phyloP scores from a whole-genome alignment of 1,140 invertebrate genomes.

The Temnothorax nylanderi region DNA sequence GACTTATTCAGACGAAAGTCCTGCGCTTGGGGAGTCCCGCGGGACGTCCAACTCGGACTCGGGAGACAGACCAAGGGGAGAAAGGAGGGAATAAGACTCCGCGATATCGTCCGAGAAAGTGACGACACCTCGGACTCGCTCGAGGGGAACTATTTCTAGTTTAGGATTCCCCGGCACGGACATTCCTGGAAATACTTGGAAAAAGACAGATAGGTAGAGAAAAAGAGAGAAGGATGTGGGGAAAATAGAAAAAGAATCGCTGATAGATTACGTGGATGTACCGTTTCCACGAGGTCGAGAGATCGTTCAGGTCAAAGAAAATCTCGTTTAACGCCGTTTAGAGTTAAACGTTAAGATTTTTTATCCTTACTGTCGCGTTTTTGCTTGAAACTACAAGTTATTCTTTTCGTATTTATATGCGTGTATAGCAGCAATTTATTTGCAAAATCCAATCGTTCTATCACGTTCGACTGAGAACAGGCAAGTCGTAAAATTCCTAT shows the following conservation, averaged over 20 bases:
- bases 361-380: not conserved
- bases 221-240: not conserved
- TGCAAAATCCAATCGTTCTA: not conserved
- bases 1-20: constrained; percentile 74
- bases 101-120: constrained; percentile 66
- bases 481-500: constrained; percentile 28
- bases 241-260: constrained; percentile 49
- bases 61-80: not conserved
- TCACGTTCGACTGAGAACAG: not conserved
- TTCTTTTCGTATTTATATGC: not conserved
- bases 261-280: constrained; percentile 67
- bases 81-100: not conserved
- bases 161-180: constrained; percentile 49
- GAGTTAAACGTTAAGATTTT: constrained; percentile 2
- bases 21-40: constrained; percentile 63
- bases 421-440: not conserved
- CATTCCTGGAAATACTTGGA: not conserved
- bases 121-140: constrained; percentile 55
- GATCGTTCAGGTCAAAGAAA: constrained; percentile 1
- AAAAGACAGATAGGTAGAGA: constrained; percentile 4
- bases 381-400: not conserved
- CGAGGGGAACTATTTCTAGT: constrained; percentile 46
- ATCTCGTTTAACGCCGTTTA: constrained; percentile 1
- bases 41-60: constrained; percentile 52
- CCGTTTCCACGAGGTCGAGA: not conserved